Evolutionary conservation across 2,797 vertebrate genomes (phyloP).

Genomic region (Sebastes baramenuke): DNA sequence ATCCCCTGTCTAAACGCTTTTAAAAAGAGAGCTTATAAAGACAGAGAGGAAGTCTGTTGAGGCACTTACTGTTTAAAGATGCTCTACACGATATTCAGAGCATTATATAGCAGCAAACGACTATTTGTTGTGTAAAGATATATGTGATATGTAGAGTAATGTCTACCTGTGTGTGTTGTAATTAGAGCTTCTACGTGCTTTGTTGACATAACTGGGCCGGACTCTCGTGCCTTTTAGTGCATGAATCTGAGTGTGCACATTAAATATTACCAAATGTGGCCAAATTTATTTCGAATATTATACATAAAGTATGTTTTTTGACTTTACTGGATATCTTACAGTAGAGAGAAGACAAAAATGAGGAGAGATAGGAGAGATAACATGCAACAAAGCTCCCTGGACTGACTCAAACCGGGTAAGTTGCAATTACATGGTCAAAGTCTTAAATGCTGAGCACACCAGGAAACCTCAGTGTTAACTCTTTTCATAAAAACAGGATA

Average conservation of each 20-base stretch:
- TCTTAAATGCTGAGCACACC: background rate
- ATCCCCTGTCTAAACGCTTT: background rate
- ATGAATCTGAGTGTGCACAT: background rate
- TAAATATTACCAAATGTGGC: conserved; percentile 4
- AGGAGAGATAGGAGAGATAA: background rate
- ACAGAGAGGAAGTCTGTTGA: conserved; percentile 3
- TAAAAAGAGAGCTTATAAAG: conserved; percentile 9
- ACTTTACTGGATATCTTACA: background rate
- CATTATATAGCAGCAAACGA: no score
- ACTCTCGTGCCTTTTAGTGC: no score
- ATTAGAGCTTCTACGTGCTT: no score
- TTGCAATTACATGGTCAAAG: background rate
- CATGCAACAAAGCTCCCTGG: background rate
- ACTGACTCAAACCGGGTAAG: background rate
- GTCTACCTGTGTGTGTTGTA: no score
- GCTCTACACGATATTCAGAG: no score
- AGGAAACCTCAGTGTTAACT: background rate
- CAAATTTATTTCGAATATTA: background rate
- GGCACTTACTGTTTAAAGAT: background rate
- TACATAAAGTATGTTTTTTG: background rate
- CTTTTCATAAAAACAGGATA: background rate
- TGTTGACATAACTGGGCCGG: no score
- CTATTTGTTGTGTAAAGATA: no score
- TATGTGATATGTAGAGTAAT: no score
- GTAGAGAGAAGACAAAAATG: background rate